These are phyloP conservation scores for Erinaceus europaeus DNA, from an alignment of 2,113 vertebrate genomes.

Conservation along the genomic window DNA sequence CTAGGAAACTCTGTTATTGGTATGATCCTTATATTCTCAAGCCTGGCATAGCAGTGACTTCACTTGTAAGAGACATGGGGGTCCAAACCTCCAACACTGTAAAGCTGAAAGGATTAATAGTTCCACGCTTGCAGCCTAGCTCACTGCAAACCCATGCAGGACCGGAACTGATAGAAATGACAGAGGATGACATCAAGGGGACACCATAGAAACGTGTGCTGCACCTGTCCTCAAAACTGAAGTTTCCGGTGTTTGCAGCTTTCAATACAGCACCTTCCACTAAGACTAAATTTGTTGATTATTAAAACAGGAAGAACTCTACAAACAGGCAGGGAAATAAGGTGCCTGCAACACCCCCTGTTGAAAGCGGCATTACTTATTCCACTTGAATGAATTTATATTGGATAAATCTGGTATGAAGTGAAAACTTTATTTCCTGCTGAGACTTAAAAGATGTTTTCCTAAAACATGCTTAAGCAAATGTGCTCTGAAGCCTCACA, in stretches of 20 bases:
- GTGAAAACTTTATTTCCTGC: constrained; percentile 74
- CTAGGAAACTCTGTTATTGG: background rate
- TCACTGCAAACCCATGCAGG: background rate
- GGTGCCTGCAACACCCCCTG: constrained; percentile 39
- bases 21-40: background rate
- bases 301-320: constrained; percentile 32
- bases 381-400: constrained; percentile 66
- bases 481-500: constrained; percentile 61
- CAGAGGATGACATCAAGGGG: background rate
- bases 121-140: background rate
- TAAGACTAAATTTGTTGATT: constrained; percentile 45
- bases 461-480: constrained; percentile 72
- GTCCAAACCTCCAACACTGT: background rate
- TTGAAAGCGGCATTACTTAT: constrained; percentile 68
- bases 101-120: background rate
- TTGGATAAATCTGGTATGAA: constrained; percentile 68
- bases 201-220: constrained; percentile 2
- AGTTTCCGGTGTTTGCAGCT: constrained; percentile 1
- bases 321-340: constrained; percentile 39
- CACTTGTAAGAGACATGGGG: background rate
- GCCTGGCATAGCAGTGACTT: background rate
- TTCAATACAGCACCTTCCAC: constrained; percentile 26
- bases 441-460: constrained; percentile 75
- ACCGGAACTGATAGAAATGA: background rate
- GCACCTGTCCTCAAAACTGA: constrained; percentile 32